Evolutionary conservation across 2,888 invertebrate species (phyloP), one percentile per base, ranked within the genome.

Genomic region (Apamea anceps): DNA sequence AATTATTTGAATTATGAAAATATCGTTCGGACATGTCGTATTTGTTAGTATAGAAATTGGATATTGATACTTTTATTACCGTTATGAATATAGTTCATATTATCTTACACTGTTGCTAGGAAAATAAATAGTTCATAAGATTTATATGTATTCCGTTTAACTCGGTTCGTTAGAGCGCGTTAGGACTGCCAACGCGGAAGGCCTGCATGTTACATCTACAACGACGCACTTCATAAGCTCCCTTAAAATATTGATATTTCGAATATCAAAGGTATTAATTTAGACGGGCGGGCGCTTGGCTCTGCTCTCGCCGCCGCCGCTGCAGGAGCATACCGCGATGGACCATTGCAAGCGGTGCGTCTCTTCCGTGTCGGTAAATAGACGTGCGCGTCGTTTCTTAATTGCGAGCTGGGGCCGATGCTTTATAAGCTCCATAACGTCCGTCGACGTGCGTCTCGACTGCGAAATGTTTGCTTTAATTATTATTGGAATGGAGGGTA

Each of bases 401-500:
- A 97, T 96, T 96, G 96, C 97, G 93, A 94, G 94, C 93, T 93
- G 94, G 91, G 94, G 93, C 94, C 94, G 94, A 96, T 96, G 95
- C 95, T 96, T 97, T 96, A 96, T 96, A 96, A 96, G 96, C 96
- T 96, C 96, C 95, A 96, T 96, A 96, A 96, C 95, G 95, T 93
- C 93, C 92, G 95, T 95, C 95, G 94, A 94, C 94, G 94, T 93
- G 92, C 94, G 95, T 95, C 96, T 95, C 95, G 94, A 91, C 94
- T 95, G 95, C 93, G 94, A 96, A 96, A 96, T 96, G 96, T 97
- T 96, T 96, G 97, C 96, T 96, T 97, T 96, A 97, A 97, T 97
- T 97, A 97, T 97, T 97, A 97, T 96, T 97, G 97, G 97, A 97
- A 96, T 97, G 96, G 96, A 96, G 96, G 95, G 96, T 96, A 96